Percentiles rank a stretch among this genome's conserved stretches.
Evolutionary conservation across 2,797 vertebrate species (phyloP).

Genomic region (Darevskia mixta): DNA sequence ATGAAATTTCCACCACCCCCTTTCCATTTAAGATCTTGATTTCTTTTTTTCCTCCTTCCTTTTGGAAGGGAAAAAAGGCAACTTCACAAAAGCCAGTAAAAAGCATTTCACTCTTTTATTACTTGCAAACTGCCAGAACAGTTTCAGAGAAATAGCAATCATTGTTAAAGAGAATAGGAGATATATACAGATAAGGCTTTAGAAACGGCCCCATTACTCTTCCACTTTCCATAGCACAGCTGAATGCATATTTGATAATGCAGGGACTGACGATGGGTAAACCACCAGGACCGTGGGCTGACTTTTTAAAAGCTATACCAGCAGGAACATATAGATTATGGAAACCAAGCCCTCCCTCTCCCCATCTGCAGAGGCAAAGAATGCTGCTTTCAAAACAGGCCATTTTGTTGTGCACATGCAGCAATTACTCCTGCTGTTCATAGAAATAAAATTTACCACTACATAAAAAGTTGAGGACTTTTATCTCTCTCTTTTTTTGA

Average conservation of each 20-base stretch:
- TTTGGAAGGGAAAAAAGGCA: not conserved
- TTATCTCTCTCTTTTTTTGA: not conserved
- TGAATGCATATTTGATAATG: slow-evolving; percentile 33
- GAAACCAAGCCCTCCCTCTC: not conserved
- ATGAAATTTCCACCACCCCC: not conserved
- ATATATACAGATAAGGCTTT: slow-evolving; percentile 9
- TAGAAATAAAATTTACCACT: not conserved
- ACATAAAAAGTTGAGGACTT: not conserved
- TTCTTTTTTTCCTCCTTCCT: not conserved
- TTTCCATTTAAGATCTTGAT: not conserved
- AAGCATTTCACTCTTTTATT: slow-evolving; percentile 6
- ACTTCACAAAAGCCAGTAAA: slow-evolving; percentile 25
- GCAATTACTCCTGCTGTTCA: slow-evolving; percentile 12
- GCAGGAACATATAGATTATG: not conserved
- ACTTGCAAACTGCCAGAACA: slow-evolving; percentile 26
- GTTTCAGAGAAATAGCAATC: slow-evolving; percentile 37
- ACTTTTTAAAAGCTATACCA: fast-evolving
- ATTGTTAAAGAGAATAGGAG: slow-evolving; percentile 34
- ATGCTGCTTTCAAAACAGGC: not conserved
- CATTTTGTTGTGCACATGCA: not conserved
- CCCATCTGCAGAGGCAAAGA: not conserved
- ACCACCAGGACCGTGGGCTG: not conserved
- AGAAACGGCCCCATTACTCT: slow-evolving; percentile 22
- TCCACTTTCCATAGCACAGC: slow-evolving; percentile 8
- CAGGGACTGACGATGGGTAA: not conserved